Percentiles rank a stretch among this genome's conserved stretches.
Evolutionary conservation across 2,113 vertebrate genomes (phyloP).

Genomic region (Ciconia maguari): DNA sequence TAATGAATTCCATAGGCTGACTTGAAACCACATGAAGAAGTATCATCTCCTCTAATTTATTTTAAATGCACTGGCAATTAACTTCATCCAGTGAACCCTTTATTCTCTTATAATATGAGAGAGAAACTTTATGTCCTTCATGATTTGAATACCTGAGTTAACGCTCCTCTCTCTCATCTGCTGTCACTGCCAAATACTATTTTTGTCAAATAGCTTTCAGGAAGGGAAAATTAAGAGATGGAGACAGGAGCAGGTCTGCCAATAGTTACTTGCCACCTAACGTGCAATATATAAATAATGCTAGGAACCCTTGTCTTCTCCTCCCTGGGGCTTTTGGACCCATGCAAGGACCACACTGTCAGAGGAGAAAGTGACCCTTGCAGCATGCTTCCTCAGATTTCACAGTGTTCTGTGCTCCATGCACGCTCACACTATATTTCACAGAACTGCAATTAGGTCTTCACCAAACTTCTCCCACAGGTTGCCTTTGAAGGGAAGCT

Average conservation of each 20-base stretch:
- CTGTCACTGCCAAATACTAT: background rate
- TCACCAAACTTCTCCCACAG: background rate
- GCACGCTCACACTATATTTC: background rate
- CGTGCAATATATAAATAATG: background rate
- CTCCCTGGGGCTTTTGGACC: background rate
- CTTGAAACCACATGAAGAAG: background rate
- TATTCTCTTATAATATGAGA: background rate
- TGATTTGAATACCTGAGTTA: background rate
- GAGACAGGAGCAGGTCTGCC: background rate
- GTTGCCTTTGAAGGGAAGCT: background rate
- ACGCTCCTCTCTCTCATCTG: background rate
- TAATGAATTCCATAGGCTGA: background rate
- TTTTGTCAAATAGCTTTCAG: background rate
- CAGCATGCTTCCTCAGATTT: background rate
- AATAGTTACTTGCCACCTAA: background rate
- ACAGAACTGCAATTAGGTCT: background rate
- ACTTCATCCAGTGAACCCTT: background rate
- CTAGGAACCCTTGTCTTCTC: background rate
- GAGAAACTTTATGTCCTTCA: background rate
- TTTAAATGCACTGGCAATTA: background rate
- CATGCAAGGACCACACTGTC: background rate
- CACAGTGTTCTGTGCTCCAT: background rate
- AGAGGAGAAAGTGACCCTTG: background rate
- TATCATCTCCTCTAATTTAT: background rate
- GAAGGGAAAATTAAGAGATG: background rate